Evolutionary conservation across 2,113 vertebrate species (phyloP), one percentile per base, ranked within the genome.

Genomic region (Micronisus gabar): DNA sequence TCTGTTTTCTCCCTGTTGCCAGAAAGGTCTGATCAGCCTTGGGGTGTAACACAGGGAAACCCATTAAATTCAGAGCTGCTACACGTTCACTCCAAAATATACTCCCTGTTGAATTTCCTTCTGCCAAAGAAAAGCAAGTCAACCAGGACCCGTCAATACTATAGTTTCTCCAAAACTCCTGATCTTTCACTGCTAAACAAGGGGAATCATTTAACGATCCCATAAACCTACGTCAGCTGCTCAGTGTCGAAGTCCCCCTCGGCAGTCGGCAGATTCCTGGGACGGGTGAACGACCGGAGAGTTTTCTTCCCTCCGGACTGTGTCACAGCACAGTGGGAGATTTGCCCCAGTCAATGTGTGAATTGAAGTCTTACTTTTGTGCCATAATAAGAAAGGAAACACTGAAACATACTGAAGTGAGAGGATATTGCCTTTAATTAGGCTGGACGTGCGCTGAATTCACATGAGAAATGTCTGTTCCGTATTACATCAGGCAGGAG

Each of bases 221-320:
- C 38, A 43, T 19, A n/a, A 83, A 20, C 45, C 38, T 32, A 2
- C 11, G 34, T 70, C 9, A 16, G 59, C 15, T 58, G 41, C 2
- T n/a, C 41, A 43, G 26, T 82, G 27, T 43, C 0, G 0, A 8
- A 10, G 14, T 58, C 3, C 11, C 45, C 18, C 6, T 38, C 0
- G 9, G 47, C n/a, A 50, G 15, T 4, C 4, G 5, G 40, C 32
- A 30, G 17, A 13, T 71, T 47, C 70, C 47, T 2, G 13, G 74
- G 20, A 16, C 0, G 4, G 21, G 26, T 52, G 48, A 55, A 30
- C 1, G 4, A 7, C 17, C 0, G 0, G 47, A 26, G 11, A 48
- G 11, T 36, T 82, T 41, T 12, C n/a, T 59, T 63, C 61, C 27
- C 17, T 62, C 29, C 0, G 7, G 56, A 27, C 34, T 0, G 0